Evolutionary conservation across 1,140 invertebrate species (phyloP), one percentile per base, ranked within the genome.

Genomic region (Bombus confusus): DNA sequence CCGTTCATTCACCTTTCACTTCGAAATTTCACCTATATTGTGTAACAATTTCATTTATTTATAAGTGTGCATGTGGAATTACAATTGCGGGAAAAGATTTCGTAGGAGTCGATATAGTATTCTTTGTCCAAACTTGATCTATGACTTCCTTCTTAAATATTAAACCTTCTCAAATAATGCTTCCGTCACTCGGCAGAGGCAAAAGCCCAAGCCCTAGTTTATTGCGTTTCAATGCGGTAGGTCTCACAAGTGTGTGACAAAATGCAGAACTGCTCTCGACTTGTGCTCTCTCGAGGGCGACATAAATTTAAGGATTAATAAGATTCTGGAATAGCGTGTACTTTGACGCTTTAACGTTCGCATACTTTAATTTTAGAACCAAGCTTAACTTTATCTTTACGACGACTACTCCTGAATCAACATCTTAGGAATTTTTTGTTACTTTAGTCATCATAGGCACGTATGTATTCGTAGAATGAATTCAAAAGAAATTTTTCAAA

Each of bases 201-300:
- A 25, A n/a, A 15, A n/a, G 9, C 37, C 5, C n/a, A 34, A 10
- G 57, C 5, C 15, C 57, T 37, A 31, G 57, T 77, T 77, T 62
- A 77, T 77, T 64, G 75, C 57, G 37, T 77, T 77, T 64, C 75
- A 62, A 62, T 39, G 75, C 75, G 57, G 75, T 77, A 64, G 57
- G 37, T 64, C 75, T 62, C 57, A 22, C 52, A 13, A 76, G 57
- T 64, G 75, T 62, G 37, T 62, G 75, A 77, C 75, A 77, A 62
- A 77, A 77, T 62, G 57, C 75, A 77, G 57, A 31, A 31, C 75
- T 25, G 43, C 22, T 41, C 18, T 25, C 57, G 25, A 31, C 28
- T n/a, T 31, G 4, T 13, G 0, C 57, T n/a, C n/a, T 31, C 57
- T 37, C 47, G 25, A 39, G 47, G 34, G 25, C 34, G 25, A 31